Base-by-base conservation (phyloP, 2,888 invertebrate species). In the Ischnura elegans region DNA sequence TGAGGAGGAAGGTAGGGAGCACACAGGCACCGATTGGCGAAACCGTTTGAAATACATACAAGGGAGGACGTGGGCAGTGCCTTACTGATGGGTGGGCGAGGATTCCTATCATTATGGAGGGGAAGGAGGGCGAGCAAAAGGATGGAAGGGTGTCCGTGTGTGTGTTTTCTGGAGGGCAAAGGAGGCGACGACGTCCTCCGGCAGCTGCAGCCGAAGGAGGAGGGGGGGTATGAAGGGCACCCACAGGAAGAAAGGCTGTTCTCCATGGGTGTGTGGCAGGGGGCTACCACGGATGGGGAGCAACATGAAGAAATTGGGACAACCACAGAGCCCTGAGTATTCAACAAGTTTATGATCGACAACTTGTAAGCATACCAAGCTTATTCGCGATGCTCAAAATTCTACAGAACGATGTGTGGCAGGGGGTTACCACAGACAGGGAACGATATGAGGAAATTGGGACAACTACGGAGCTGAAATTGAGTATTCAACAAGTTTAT, bases 101-200 rank as follows among this genome's bases (percentile, higher is more conserved):
- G 25, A 55, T 61, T 42, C 61, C 61, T 61, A 90, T 90, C 90
- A 90, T 90, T 90, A 90, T 16, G 47, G 51, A 51, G 87, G 87
- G 61, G 55, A 55, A 4, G 55, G 36, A 25, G 61, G 25, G 51
- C 42, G 61, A 43, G 61, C 42, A 36, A 21, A 0, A 55, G 90
- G 61, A 16, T 10, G 61, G 21, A 87, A 51, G 87, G 51, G 51
- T 47, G 51, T 87, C 51, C n/a, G n/a, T n/a, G n/a, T n/a, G n/a
- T n/a, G n/a, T n/a, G n/a, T n/a, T 46, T 47, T 45, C 6, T 47
- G 87, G 87, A 87, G 47, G 29, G 87, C 36, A n/a, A 47, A 29
- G 87, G 87, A 47, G 76, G 55, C 55, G 90, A 55, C 29, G 25
- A 25, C 42, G 29, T n/a, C n/a, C n/a, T n/a, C n/a, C n/a, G 51